A percentile compares a stretch with the other conserved stretches of the same genome.
These are phyloP conservation scores for Mythimna loreyi DNA, from an alignment of 2,888 invertebrate species.

Conservation along the genomic window DNA sequence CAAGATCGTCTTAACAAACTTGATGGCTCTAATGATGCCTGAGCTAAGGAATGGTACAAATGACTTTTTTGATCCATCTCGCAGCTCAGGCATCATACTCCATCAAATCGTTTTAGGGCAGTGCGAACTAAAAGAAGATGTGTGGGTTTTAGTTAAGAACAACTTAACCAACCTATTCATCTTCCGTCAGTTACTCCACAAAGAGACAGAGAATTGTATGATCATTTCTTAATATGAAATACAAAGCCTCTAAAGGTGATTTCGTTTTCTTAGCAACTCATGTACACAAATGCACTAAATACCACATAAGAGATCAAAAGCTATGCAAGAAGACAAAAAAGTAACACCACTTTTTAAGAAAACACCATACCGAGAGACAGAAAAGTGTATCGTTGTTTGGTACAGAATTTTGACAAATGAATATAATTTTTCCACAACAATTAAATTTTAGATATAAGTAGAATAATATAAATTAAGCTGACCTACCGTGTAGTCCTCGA, in stretches of 20 bases:
- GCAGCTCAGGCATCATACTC: no score
- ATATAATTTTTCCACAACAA: not conserved
- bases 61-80: no score
- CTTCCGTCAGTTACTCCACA: no score
- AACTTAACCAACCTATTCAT: no score
- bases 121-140: no score
- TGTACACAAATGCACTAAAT: constrained; percentile 1
- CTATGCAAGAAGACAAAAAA: not conserved
- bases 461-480: constrained; percentile 20
- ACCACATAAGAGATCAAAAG: not conserved
- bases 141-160: no score
- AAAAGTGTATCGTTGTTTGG: not conserved
- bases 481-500: constrained; percentile 73
- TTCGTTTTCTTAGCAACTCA: not conserved
- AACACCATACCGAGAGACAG: not conserved
- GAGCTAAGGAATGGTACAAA: no score
- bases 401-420: not conserved
- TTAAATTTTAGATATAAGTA: not conserved
- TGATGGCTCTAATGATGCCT: not conserved
- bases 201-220: no score
- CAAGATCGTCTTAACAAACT: not conserved
- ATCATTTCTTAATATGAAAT: no score
- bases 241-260: not conserved
- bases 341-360: not conserved
- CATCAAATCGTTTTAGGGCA: no score